Percentiles rank a stretch among this genome's conserved stretches.
Evolutionary conservation across 2,797 vertebrate species (phyloP).

Genomic region (Salarias fasciatus): DNA sequence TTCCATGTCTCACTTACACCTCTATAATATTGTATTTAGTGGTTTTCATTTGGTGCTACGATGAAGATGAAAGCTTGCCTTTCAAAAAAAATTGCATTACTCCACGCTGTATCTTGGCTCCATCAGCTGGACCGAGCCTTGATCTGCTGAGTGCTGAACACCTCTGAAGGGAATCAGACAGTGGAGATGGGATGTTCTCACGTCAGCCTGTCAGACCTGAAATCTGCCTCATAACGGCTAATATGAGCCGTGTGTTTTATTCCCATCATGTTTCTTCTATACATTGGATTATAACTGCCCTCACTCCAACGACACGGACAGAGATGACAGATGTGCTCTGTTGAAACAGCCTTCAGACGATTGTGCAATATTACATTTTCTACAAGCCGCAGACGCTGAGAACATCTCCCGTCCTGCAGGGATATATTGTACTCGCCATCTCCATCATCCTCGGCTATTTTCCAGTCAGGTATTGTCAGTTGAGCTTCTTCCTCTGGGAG

Average conservation of each 20-base stretch:
- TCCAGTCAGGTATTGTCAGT: constrained; percentile 6
- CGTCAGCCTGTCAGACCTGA: neutral
- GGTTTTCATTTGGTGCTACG: constrained; percentile 15
- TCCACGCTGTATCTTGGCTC: constrained; percentile 16
- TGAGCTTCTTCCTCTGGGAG: constrained; percentile 14
- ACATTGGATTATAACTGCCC: constrained; percentile 1
- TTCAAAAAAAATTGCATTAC: neutral
- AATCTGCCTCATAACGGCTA: constrained; percentile 3
- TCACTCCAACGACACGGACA: constrained; percentile 19
- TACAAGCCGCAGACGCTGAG: constrained; percentile 27
- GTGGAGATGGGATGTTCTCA: constrained; percentile 17
- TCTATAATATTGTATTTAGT: neutral
- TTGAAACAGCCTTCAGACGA: constrained; percentile 21
- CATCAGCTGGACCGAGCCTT: constrained; percentile 16
- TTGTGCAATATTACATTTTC: constrained; percentile 41
- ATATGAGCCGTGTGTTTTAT: neutral
- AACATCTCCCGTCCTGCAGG: constrained; percentile 37
- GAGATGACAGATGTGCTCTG: constrained; percentile 37
- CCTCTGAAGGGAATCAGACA: constrained; percentile 33
- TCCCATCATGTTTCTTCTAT: constrained; percentile 7
- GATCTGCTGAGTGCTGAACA: constrained; percentile 22
- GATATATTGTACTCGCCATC: constrained; percentile 10
- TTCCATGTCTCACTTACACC: constrained; percentile 11
- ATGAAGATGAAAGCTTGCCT: neutral
- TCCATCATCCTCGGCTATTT: constrained; percentile 21